Evolutionary conservation across 2,797 vertebrate species (phyloP).

Genomic region (Myiothlypis chrysogaster): DNA sequence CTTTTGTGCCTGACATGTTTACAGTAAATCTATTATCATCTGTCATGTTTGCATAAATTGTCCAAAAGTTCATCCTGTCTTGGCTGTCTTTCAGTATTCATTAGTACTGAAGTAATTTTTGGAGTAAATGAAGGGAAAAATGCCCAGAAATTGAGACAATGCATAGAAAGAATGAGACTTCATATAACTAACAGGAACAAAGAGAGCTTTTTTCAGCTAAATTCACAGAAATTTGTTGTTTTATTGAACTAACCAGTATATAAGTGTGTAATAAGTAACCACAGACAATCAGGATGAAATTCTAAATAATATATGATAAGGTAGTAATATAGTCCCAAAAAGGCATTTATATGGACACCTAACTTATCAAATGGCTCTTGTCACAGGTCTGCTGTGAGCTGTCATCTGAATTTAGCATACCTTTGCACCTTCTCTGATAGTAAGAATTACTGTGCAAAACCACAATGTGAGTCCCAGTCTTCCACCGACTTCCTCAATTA

Average conservation of each 20-base stretch:
- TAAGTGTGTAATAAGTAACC: neutral
- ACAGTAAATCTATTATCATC: conserved; percentile 66
- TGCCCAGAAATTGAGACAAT: conserved; percentile 45
- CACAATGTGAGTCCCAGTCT: neutral
- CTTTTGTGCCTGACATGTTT: conserved; percentile 60
- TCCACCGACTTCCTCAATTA: neutral
- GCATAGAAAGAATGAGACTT: neutral
- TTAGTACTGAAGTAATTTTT: conserved; percentile 48
- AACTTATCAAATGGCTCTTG: neutral
- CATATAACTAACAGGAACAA: conserved; percentile 26
- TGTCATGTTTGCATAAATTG: conserved; percentile 59
- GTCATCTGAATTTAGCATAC: neutral
- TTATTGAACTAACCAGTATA: neutral
- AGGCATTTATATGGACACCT: neutral
- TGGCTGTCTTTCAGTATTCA: conserved; percentile 61
- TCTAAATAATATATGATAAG: neutral
- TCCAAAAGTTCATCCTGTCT: conserved; percentile 58
- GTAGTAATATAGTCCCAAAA: neutral
- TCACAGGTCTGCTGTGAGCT: neutral
- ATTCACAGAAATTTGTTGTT: conserved; percentile 16
- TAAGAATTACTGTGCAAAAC: neutral
- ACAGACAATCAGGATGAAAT: neutral
- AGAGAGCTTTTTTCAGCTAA: conserved; percentile 22
- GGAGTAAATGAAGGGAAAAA: conserved; percentile 43
- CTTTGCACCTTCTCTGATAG: neutral